Conservation (phyloP, 1,140 invertebrate species). For the Leptinotarsa defecta region DNA sequence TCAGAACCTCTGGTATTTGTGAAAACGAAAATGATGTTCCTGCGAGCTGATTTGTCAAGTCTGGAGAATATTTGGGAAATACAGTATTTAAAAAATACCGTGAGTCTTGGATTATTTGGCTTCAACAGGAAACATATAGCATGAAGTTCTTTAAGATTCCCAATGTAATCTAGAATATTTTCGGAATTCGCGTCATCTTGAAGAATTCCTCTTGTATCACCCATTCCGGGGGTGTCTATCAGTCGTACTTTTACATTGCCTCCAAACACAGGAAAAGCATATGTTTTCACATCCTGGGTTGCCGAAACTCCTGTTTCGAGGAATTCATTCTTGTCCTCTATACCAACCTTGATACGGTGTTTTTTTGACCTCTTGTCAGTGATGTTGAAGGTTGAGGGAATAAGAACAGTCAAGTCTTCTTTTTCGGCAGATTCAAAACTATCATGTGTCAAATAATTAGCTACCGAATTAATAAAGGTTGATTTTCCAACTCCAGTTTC, state of each 20-base stretch:
- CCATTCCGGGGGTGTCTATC: conserved; percentile 50
- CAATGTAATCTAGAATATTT: conserved; percentile 46
- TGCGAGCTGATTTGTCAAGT: conserved; percentile 44
- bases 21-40: conserved; percentile 49
- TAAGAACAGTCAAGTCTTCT: conserved; percentile 39
- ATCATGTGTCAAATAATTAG: conserved; percentile 47
- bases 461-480: conserved; percentile 51
- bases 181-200: conserved; percentile 49
- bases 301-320: conserved; percentile 42
- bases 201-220: conserved; percentile 43
- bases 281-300: conserved; percentile 49
- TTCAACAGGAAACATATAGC: conserved; percentile 49
- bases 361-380: conserved; percentile 38
- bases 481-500: conserved; percentile 53
- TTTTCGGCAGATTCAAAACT: conserved; percentile 40
- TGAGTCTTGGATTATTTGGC: conserved; percentile 41
- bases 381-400: conserved; percentile 33
- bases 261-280: conserved; percentile 43
- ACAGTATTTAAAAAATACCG: conserved; percentile 48
- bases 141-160: conserved; percentile 42
- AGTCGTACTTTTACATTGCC: conserved; percentile 38
- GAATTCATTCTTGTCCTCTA: conserved; percentile 47
- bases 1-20: conserved; percentile 45
- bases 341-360: conserved; percentile 31
- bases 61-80: conserved; percentile 48